Evolutionary conservation across 2,888 invertebrate genomes (phyloP), one percentile per base, ranked within the genome.

Genomic region (Drosophila neotestacea): DNA sequence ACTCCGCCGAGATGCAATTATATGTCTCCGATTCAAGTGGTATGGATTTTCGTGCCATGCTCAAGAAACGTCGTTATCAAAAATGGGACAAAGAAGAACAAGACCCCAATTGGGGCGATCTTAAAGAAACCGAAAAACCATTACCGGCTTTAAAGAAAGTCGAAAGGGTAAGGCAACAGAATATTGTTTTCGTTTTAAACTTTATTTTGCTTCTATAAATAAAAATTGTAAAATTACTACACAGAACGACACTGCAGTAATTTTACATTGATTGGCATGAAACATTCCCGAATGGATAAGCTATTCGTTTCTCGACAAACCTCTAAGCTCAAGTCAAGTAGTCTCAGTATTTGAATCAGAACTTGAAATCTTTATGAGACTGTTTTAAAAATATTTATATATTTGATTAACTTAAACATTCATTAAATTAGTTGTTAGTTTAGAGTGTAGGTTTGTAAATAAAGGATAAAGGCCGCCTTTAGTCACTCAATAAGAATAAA

Each of bases 31-130:
- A 98, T 94, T 96, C 98, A 77, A 98, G 98, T 93, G 98, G 98
- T 81, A 97, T 99, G 96, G 99, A 99, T 94, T 99, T 99, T 96
- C 96, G 99, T 93, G 96, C 98, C 74, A 96, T 99, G 96, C 94
- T 99, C 88, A 98, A 98, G 93, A 98, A 98, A 94, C 96, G 98
- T 90, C 97, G 97, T 93, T 98, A 98, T 93, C 96, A 96, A 89
- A 97, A 97, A 94, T 98, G 98, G 98, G 97, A 95, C 70, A 95
- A 96, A 92, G 96, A 98, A 81, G 96, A 98, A 84, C 96, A 96
- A 58, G 98, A 98, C 88, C 96, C 96, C 38, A 97, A 98, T 92
- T 98, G 97, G 96, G 97, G 97, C 81, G 96, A 98, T 87, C 95
- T 99, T 69, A 98, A 98, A 93, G 97, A 98, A 93, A 95, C 95